A percentile compares a stretch with the other conserved stretches of the same genome.
phyloP scores from a whole-genome alignment of 1,140 invertebrate species.

The Drosophila punjabiensis region DNA sequence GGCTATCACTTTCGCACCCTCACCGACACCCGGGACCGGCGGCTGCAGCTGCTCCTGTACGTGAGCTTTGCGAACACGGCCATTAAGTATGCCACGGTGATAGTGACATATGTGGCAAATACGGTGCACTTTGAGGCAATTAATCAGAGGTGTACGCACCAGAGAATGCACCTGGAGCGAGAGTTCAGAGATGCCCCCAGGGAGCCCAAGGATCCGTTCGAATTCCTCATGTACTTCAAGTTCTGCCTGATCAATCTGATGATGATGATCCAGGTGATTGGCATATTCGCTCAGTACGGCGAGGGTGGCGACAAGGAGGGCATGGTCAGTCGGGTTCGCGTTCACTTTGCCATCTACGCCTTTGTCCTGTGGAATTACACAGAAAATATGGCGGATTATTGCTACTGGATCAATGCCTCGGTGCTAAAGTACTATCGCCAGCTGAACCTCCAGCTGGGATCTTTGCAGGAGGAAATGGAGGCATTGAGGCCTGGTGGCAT shows the following conservation, averaged over 20 bases:
- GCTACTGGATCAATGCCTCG: conserved; percentile 68
- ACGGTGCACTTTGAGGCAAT: conserved; percentile 68
- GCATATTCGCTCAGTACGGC: conserved; percentile 51
- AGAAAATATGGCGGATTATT: conserved; percentile 80
- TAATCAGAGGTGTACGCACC: conserved; percentile 56
- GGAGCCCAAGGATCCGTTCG: conserved; percentile 47
- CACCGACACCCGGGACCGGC: conserved; percentile 48
- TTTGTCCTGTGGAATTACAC: conserved; percentile 81
- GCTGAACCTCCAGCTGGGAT: conserved; percentile 49
- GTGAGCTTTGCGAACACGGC: conserved; percentile 71
- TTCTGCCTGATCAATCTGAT: conserved; percentile 74
- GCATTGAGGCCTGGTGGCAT: conserved; percentile 16
- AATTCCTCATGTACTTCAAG: conserved; percentile 72
- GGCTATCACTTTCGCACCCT: conserved; percentile 53
- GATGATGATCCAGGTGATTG: conserved; percentile 72
- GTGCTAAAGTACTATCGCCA: conserved; percentile 67
- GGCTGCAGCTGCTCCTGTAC: conserved; percentile 66
- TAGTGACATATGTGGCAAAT: conserved; percentile 74
- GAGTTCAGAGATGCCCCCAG: conserved; percentile 28
- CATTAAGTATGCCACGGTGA: conserved; percentile 73
- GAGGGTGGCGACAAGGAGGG: conserved; percentile 5
- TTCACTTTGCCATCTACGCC: conserved; percentile 71
- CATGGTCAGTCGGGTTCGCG: conserved; percentile 29
- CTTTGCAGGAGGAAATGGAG: conserved; percentile 17
- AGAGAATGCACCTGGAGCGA: conserved; percentile 53